A percentile compares a stretch with the other conserved stretches of the same genome.
These are phyloP conservation scores for Capreolus pygargus DNA, from an alignment of 2,113 vertebrate genomes.

Conservation along the genomic window DNA sequence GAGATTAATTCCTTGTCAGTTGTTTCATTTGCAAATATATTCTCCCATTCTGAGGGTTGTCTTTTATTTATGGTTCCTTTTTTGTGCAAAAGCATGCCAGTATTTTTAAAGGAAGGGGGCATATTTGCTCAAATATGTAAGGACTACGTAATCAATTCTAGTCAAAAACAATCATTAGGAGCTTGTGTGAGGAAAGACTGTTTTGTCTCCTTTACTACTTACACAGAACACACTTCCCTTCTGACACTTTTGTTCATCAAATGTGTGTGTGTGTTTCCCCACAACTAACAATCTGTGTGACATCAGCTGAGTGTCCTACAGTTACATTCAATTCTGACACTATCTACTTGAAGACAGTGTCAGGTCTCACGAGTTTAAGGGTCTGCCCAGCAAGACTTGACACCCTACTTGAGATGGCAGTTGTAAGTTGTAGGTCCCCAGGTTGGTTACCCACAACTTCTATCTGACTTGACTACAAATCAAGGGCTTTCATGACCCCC, in stretches of 20 bases:
- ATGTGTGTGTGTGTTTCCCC: background rate
- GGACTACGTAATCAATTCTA: background rate
- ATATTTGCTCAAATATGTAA: background rate
- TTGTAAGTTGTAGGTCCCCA: background rate
- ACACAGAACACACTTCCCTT: background rate
- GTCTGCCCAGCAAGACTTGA: background rate
- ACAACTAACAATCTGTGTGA: background rate
- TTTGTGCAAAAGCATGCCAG: background rate
- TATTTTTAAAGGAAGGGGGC: background rate
- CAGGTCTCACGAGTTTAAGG: background rate
- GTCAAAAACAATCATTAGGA: background rate
- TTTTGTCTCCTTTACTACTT: background rate
- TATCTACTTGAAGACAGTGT: background rate
- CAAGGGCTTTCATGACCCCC: background rate
- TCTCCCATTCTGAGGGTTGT: background rate
- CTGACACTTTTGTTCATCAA: background rate
- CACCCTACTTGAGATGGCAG: background rate
- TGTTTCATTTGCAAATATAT: background rate
- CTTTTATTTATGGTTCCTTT: background rate
- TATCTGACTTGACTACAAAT: background rate
- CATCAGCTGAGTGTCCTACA: background rate
- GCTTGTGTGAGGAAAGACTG: background rate
- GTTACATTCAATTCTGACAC: background rate
- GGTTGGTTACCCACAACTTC: background rate
- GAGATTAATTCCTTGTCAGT: background rate